Percentiles rank a stretch among this genome's conserved stretches.
Conservation (phyloP, 2,113 vertebrate species). For the Chamaetylas fuelleborni region DNA sequence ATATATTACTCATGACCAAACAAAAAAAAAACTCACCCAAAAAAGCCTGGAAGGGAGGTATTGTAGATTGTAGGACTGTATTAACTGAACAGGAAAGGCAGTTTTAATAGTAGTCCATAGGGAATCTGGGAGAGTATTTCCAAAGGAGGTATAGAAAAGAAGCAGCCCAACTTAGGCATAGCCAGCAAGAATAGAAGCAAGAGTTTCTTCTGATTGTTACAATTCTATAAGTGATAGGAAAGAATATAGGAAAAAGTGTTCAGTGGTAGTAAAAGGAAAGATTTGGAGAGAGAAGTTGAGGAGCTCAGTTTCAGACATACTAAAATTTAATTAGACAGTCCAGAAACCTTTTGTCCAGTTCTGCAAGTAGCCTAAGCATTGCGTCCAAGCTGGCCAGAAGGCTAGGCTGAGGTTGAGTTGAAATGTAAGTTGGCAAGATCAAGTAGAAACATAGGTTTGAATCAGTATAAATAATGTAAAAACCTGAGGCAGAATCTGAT, state of each 20-base stretch:
- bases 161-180: background rate
- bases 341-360: background rate
- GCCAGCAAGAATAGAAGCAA: background rate
- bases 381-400: background rate
- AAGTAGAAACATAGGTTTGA: background rate
- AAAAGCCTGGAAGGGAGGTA: background rate
- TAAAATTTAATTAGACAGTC: background rate
- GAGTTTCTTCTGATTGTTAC: background rate
- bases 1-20: background rate
- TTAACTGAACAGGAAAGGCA: background rate
- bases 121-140: background rate
- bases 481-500: background rate
- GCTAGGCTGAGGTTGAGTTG: background rate
- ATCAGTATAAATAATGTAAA: background rate
- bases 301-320: background rate
- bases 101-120: background rate
- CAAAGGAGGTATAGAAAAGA: background rate
- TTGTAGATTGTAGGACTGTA: background rate
- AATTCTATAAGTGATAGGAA: background rate
- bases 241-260: background rate
- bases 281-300: background rate
- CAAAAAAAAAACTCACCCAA: background rate
- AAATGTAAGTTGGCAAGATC: background rate
- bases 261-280: background rate
- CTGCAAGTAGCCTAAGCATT: background rate